Percentiles rank a stretch among this genome's conserved stretches.
phyloP scores from a whole-genome alignment of 2,797 vertebrate species.

The Cheirogaleus major region DNA sequence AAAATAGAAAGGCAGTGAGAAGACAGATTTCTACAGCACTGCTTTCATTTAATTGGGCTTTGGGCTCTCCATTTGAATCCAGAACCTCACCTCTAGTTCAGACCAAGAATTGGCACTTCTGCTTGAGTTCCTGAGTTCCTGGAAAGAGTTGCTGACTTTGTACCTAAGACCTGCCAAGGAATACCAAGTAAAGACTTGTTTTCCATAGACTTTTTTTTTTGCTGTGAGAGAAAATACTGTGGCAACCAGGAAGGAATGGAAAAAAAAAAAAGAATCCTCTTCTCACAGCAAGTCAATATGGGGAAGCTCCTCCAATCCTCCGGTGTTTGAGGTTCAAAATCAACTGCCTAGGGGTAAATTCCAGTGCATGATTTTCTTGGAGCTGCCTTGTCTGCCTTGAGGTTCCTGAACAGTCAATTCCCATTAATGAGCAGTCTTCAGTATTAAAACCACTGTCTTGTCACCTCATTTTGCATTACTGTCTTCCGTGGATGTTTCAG shows the following conservation, averaged over 20 bases:
- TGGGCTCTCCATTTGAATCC: slow-evolving; percentile 26
- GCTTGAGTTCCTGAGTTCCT: slow-evolving; percentile 39
- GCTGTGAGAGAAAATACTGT: slow-evolving; percentile 54
- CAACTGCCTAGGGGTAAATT: slow-evolving; percentile 75
- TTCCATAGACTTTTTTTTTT: slow-evolving; percentile 48
- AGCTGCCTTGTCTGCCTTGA: slow-evolving; percentile 69
- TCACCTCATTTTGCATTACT: slow-evolving; percentile 86
- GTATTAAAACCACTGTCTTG: slow-evolving; percentile 87
- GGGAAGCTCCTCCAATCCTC: not conserved
- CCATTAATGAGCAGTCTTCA: slow-evolving; percentile 85
- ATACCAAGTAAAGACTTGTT: not conserved
- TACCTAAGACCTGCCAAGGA: not conserved
- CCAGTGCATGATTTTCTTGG: slow-evolving; percentile 52
- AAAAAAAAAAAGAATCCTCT: slow-evolving; percentile 34
- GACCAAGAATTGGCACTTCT: slow-evolving; percentile 40
- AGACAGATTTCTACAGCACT: slow-evolving; percentile 51
- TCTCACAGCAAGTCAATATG: not conserved
- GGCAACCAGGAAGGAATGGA: slow-evolving; percentile 64
- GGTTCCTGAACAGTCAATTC: slow-evolving; percentile 76
- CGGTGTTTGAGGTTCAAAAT: slow-evolving; percentile 78
- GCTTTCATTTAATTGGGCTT: slow-evolving; percentile 63
- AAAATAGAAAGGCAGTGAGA: slow-evolving; percentile 66
- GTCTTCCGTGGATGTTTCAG: slow-evolving; percentile 93
- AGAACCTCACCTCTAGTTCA: slow-evolving; percentile 58
- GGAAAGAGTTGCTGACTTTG: slow-evolving; percentile 2